These are phyloP conservation scores for Harpagoxenus sublaevis DNA, from an alignment of 2,888 invertebrate species.

Conservation along the genomic window DNA sequence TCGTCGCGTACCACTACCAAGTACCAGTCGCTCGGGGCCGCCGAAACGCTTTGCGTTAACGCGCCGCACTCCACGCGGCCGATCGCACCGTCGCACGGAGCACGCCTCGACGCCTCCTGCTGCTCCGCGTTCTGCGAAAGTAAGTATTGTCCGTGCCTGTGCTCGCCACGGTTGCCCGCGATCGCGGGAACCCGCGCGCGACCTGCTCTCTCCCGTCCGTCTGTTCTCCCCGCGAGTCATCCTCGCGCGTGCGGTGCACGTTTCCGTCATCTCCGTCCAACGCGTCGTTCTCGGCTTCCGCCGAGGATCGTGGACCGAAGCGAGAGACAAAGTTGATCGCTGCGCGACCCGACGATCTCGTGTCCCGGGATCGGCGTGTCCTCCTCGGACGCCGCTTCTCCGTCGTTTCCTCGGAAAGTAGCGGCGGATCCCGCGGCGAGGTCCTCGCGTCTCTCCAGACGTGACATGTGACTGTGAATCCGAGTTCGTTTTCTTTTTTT, in stretches of 20 bases:
- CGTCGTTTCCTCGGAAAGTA: neutral
- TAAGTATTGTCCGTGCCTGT: slow-evolving; percentile 21
- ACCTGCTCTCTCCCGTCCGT: neutral
- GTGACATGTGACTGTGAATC: slow-evolving; percentile 11
- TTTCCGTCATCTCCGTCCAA: neutral
- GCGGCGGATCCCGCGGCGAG: neutral
- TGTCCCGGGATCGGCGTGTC: neutral
- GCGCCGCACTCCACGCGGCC: neutral
- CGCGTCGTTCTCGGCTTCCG: neutral
- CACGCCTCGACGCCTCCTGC: neutral
- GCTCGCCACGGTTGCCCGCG: neutral
- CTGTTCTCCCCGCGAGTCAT: slow-evolving; percentile 6
- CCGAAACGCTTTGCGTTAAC: neutral
- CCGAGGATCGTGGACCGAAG: neutral
- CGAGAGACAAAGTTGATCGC: neutral
- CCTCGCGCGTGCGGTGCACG: neutral
- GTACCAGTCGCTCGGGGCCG: slow-evolving; percentile 63
- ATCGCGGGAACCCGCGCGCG: neutral
- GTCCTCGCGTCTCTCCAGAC: neutral
- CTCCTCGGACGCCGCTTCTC: neutral
- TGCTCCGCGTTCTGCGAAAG: slow-evolving; percentile 16
- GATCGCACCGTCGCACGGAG: neutral
- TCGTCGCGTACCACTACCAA: slow-evolving; percentile 78
- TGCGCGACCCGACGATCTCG: neutral
- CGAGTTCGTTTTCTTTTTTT: slow-evolving; percentile 5